These are phyloP conservation scores for Thecocarcelia acutangulata DNA, from an alignment of 2,888 invertebrate species.

Conservation along the genomic window DNA sequence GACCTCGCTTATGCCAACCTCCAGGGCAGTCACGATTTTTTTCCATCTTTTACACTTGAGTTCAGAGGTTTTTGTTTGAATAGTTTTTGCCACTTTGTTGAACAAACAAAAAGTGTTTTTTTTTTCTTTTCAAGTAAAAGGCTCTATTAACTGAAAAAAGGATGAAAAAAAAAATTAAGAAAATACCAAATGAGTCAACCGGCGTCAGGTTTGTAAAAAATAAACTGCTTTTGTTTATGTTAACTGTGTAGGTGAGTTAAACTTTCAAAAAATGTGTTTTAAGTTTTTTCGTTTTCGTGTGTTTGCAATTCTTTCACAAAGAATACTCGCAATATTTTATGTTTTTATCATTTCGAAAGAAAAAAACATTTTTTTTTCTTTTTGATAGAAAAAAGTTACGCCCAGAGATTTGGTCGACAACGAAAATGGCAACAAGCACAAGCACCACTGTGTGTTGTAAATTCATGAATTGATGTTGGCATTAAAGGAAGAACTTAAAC, in stretches of 20 bases:
- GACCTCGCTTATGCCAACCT: too few species aligned
- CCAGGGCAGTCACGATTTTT: constrained; percentile 64
- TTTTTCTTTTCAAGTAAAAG: neutral
- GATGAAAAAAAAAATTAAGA: too few species aligned
- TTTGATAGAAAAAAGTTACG: constrained; percentile 1
- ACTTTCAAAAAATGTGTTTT: constrained; percentile 31
- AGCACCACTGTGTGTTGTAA: constrained; percentile 1
- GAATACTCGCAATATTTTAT: neutral
- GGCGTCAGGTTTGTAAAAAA: constrained; percentile 43
- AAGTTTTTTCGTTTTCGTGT: neutral
- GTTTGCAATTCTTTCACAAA: neutral
- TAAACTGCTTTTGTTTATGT: constrained; percentile 2
- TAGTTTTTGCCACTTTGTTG: constrained; percentile 55
- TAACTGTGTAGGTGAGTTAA: constrained; percentile 53
- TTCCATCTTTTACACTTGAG: constrained; percentile 35
- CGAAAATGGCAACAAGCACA: constrained; percentile 6
- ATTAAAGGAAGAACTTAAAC: constrained; percentile 21
- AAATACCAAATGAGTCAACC: constrained; percentile 24
- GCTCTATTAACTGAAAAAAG: constrained; percentile 6
- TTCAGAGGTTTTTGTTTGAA: constrained; percentile 49
- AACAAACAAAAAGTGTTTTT: constrained; percentile 19
- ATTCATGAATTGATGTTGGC: constrained; percentile 12
- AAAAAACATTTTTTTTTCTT: constrained; percentile 11
- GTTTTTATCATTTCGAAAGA: constrained; percentile 5
- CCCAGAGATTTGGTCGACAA: constrained; percentile 34